Percentiles rank a stretch among this genome's conserved stretches.
Evolutionary conservation across 2,888 invertebrate species (phyloP).

Genomic region (Stramonita haemastoma): DNA sequence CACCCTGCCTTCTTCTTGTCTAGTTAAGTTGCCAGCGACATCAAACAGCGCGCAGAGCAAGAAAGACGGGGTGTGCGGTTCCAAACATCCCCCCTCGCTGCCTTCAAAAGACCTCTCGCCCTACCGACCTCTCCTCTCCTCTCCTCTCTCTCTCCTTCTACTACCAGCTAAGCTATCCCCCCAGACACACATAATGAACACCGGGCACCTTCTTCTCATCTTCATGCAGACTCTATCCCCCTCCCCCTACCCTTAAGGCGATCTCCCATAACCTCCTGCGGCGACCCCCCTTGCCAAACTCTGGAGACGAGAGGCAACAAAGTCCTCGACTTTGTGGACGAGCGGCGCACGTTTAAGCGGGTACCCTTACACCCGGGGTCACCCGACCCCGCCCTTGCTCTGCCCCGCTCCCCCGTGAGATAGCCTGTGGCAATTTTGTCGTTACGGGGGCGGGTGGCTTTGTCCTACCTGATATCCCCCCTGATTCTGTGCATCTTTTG

Average conservation of each 20-base stretch:
- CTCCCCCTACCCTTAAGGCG: neutral
- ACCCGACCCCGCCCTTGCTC: neutral
- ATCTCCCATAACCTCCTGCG: neutral
- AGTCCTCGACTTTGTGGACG: constrained; percentile 6
- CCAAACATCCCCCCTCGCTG: neutral
- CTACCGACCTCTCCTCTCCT: too few species aligned
- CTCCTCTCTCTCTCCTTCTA: neutral
- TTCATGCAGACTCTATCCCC: neutral
- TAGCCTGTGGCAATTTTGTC: neutral
- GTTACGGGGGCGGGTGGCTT: neutral
- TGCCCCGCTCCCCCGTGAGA: neutral
- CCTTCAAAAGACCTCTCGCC: neutral
- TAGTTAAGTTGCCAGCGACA: neutral
- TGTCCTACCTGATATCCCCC: constrained; percentile 10
- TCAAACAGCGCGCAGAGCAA: neutral
- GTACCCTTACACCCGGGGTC: constrained; percentile 8
- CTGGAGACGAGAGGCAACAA: constrained; percentile 9
- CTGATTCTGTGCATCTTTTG: neutral
- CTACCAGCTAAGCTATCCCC: too few species aligned
- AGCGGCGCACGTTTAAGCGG: constrained; percentile 19
- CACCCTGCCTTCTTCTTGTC: neutral
- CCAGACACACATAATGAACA: neutral
- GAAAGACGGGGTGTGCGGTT: neutral
- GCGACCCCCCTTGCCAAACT: neutral
- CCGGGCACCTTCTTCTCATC: neutral